These are phyloP conservation scores for Spea hammondii DNA, from an alignment of 2,797 vertebrate genomes.

Conservation along the genomic window DNA sequence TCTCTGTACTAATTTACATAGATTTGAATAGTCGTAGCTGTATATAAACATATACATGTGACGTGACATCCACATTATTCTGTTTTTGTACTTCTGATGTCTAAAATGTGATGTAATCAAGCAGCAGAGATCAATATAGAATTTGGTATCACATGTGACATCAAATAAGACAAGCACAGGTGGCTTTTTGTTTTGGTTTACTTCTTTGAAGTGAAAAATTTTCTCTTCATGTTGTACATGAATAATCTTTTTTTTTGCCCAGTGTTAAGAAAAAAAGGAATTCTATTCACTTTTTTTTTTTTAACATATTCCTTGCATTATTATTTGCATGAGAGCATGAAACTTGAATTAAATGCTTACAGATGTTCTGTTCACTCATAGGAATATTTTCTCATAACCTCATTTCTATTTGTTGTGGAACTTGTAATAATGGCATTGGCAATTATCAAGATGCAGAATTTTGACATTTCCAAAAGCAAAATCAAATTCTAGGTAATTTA, in stretches of 20 bases:
- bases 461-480: constrained; percentile 31
- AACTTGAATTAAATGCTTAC: constrained; percentile 47
- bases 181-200: constrained; percentile 15
- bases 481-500: constrained; percentile 17
- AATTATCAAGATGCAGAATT: constrained; percentile 25
- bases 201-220: constrained; percentile 35
- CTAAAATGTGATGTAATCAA: constrained; percentile 35
- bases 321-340: constrained; percentile 34
- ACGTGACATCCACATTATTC: constrained; percentile 13
- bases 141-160: constrained; percentile 37
- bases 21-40: too few species aligned
- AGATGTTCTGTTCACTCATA: constrained; percentile 44
- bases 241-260: constrained; percentile 38
- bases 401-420: constrained; percentile 39
- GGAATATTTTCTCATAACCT: constrained; percentile 50
- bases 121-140: constrained; percentile 17
- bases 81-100: constrained; percentile 23
- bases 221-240: constrained; percentile 31
- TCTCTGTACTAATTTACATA: too few species aligned
- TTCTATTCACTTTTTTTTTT: constrained; percentile 34
- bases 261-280: constrained; percentile 37
- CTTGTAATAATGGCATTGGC: constrained; percentile 37
- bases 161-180: constrained; percentile 33
- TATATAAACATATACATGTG: too few species aligned
- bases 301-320: constrained; percentile 12